Percentiles rank a stretch among this genome's conserved stretches.
Evolutionary conservation across 2,888 invertebrate genomes (phyloP).

Genomic region (Chironomus tentans): DNA sequence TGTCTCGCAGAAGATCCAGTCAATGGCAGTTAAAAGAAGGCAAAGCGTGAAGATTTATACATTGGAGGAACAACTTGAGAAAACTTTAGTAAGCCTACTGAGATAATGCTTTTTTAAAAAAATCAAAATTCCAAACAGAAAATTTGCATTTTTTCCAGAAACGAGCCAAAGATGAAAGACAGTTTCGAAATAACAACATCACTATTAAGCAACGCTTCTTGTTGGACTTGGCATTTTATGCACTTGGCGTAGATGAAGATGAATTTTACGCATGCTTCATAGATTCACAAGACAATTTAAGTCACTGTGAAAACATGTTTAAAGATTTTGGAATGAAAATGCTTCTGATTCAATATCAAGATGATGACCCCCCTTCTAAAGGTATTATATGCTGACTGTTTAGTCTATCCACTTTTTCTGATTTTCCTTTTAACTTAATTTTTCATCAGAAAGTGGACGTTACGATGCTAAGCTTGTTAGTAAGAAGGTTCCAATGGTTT

Average conservation of each 20-base stretch:
- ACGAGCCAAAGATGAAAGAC: slow-evolving; percentile 33
- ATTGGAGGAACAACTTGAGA: slow-evolving; percentile 33
- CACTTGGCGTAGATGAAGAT: slow-evolving; percentile 59
- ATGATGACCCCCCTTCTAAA: slow-evolving; percentile 53
- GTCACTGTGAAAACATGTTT: slow-evolving; percentile 53
- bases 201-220: slow-evolving; percentile 51
- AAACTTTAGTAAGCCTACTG: slow-evolving; percentile 9
- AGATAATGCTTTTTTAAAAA: background rate
- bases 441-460: slow-evolving; percentile 47
- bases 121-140: too few relatives aligned
- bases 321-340: slow-evolving; percentile 52
- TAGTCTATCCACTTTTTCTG: background rate
- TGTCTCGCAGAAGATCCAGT: slow-evolving; percentile 36
- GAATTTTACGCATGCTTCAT: slow-evolving; percentile 48
- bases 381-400: slow-evolving; percentile 42
- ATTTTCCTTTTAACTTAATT: slow-evolving; percentile 11
- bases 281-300: slow-evolving; percentile 55
- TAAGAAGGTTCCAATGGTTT: slow-evolving; percentile 46
- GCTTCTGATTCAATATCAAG: slow-evolving; percentile 57
- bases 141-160: too few relatives aligned
- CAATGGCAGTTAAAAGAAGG: slow-evolving; percentile 33
- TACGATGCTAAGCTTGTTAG: slow-evolving; percentile 42
- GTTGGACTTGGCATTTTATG: slow-evolving; percentile 56
- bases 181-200: slow-evolving; percentile 34
- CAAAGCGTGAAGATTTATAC: slow-evolving; percentile 34